phyloP scores from a whole-genome alignment of 2,797 vertebrate species.

The Mus caroli region DNA sequence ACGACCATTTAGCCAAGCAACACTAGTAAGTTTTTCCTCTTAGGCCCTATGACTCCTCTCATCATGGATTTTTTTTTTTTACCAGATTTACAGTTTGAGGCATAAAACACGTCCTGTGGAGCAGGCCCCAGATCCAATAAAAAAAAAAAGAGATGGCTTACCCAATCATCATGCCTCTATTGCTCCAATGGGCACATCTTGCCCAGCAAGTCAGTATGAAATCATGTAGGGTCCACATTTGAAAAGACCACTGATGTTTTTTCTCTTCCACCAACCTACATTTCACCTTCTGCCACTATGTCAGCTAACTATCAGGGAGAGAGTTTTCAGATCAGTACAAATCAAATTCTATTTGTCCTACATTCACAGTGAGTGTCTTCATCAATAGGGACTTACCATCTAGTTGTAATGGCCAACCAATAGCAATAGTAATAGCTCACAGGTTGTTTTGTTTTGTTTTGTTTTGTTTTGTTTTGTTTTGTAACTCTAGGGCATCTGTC shows the following conservation, averaged over 20 bases:
- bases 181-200: neutral
- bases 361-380: neutral
- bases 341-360: neutral
- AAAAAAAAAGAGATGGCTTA: neutral
- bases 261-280: neutral
- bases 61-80: neutral
- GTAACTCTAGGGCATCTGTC: neutral
- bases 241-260: neutral
- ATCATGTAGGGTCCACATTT: neutral
- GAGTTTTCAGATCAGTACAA: neutral
- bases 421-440: neutral
- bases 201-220: neutral
- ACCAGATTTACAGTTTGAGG: neutral
- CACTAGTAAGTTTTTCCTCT: neutral
- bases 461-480: no score
- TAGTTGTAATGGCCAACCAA: neutral
- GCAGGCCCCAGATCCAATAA: neutral
- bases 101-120: neutral
- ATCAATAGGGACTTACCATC: neutral
- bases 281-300: neutral
- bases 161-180: neutral
- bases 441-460: no score
- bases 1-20: neutral
- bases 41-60: neutral
- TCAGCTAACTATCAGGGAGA: neutral